Conservation (phyloP, 2,113 vertebrate species). For the Spea multiplicata region DNA sequence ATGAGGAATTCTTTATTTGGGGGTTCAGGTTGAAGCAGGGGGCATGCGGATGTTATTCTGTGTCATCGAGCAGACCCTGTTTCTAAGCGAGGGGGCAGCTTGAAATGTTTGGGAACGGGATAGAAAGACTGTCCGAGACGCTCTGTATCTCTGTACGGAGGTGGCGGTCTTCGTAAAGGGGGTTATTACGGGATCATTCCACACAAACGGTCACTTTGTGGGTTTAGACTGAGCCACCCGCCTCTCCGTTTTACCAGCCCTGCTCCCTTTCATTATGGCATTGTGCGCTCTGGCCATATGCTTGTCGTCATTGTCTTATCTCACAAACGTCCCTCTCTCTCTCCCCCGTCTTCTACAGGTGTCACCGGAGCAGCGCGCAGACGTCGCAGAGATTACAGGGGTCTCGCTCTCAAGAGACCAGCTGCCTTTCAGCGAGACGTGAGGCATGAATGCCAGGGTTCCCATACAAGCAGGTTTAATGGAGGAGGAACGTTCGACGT, state of each 20-base stretch:
- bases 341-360: slow-evolving; percentile 57
- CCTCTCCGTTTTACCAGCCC: neutral
- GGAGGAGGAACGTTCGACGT: no score
- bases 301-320: slow-evolving; percentile 48
- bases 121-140: neutral
- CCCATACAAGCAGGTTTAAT: no score
- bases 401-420: slow-evolving; percentile 50
- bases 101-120: neutral
- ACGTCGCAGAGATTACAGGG: slow-evolving; percentile 58
- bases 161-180: neutral
- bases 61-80: neutral
- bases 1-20: neutral
- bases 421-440: slow-evolving; percentile 41
- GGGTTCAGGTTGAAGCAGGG: neutral
- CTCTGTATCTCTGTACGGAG: neutral
- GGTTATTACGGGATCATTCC: slow-evolving; percentile 35
- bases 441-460: neutral
- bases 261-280: slow-evolving; percentile 21
- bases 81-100: neutral
- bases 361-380: slow-evolving; percentile 56
- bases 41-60: neutral
- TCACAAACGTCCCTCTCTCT: slow-evolving; percentile 48
- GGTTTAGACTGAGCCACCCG: neutral
- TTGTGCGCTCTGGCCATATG: slow-evolving; percentile 53
- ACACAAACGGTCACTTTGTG: slow-evolving; percentile 55